These are phyloP conservation scores for Diadegma fenestrale DNA, from an alignment of 2,888 invertebrate species.

Conservation along the genomic window DNA sequence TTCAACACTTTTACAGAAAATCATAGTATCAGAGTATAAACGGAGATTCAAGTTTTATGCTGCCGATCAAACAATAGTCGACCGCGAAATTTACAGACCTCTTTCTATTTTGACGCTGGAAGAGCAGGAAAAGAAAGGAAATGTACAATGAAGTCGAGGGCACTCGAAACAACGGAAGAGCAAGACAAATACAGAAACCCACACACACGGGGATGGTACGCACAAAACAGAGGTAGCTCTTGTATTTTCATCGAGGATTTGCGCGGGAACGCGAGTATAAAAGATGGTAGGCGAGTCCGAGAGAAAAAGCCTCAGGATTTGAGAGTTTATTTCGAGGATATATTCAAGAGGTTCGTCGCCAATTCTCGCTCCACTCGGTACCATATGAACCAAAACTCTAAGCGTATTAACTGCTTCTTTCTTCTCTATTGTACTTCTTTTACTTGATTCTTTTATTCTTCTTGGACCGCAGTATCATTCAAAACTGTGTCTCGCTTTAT, in stretches of 20 bases:
- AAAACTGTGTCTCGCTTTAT: background rate
- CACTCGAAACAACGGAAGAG: background rate
- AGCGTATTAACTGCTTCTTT: constrained; percentile 64
- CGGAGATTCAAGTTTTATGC: constrained; percentile 2
- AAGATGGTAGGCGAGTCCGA: constrained; percentile 21
- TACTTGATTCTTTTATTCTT: constrained; percentile 1
- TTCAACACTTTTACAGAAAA: constrained; percentile 10
- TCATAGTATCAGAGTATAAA: constrained; percentile 11
- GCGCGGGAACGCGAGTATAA: constrained; percentile 20
- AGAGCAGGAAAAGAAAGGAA: background rate
- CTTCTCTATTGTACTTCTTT: background rate
- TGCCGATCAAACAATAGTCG: constrained; percentile 18
- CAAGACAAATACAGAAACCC: background rate
- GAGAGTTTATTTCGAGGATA: constrained; percentile 52
- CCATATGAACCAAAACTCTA: constrained; percentile 49
- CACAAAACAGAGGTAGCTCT: background rate
- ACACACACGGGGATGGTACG: background rate
- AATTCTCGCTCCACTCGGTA: constrained; percentile 7
- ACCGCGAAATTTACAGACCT: background rate
- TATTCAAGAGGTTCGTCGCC: constrained; percentile 38
- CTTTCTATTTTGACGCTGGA: constrained; percentile 21
- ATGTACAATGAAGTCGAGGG: constrained; percentile 21
- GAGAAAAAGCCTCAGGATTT: constrained; percentile 20
- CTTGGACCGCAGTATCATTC: background rate
- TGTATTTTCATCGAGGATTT: constrained; percentile 55